Evolutionary conservation across 1,140 invertebrate genomes (phyloP).

Genomic region (Dufourea novaeangliae): DNA sequence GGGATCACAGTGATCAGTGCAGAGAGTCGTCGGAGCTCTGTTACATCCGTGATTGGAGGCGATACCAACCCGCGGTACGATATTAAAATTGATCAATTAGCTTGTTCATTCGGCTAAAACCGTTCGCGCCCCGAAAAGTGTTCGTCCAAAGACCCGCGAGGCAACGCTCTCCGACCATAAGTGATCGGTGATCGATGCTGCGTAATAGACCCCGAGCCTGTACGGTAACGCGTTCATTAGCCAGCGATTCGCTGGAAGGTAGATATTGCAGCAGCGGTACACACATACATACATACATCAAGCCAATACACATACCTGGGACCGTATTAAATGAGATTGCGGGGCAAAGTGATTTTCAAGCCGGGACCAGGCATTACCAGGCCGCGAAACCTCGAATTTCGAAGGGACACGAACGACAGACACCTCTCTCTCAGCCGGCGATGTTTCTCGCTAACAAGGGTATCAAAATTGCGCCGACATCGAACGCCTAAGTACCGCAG

Average conservation of each 20-base stretch:
- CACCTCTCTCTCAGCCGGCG: not conserved
- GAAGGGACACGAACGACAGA: not conserved
- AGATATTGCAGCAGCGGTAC: too few relatives aligned
- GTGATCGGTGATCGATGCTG: not conserved
- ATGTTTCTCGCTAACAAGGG: constrained; percentile 49
- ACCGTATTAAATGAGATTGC: constrained; percentile 21
- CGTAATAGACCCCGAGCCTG: not conserved
- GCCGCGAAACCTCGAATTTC: constrained; percentile 24
- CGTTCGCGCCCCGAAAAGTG: not conserved
- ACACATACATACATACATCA: too few relatives aligned
- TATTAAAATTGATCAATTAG: constrained; percentile 47
- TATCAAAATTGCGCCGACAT: constrained; percentile 60
- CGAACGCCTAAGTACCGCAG: constrained; percentile 37
- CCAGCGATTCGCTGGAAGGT: not conserved
- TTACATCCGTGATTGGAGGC: not conserved
- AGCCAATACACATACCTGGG: not conserved
- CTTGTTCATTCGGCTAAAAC: not conserved
- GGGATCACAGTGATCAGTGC: constrained; percentile 38
- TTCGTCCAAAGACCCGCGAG: not conserved
- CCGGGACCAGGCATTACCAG: constrained; percentile 26
- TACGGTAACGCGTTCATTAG: constrained; percentile 25
- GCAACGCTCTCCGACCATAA: not conserved
- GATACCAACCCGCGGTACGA: not conserved
- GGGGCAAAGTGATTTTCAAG: constrained; percentile 41
- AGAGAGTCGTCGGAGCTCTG: not conserved